Evolutionary conservation across 1,140 invertebrate species (phyloP).

Genomic region (Drosophila obscura): DNA sequence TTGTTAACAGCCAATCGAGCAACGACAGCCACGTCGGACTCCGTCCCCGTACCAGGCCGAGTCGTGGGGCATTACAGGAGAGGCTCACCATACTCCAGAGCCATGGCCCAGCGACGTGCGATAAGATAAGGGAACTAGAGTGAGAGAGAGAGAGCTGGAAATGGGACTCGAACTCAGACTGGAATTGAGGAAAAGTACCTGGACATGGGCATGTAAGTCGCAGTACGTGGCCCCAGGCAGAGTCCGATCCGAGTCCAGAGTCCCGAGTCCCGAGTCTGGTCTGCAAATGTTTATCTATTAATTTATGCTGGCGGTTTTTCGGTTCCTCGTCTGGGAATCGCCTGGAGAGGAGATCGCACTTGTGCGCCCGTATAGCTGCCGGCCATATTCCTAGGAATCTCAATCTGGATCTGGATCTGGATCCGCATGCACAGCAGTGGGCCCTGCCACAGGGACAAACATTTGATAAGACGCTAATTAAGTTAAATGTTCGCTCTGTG

Average conservation of each 20-base stretch:
- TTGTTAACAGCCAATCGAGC: constrained; percentile 64
- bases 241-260: constrained; percentile 28
- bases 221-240: constrained; percentile 42
- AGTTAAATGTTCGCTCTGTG: constrained; percentile 68
- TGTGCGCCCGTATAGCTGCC: constrained; percentile 35
- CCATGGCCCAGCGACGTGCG: constrained; percentile 31
- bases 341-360: constrained; percentile 47
- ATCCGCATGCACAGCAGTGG: constrained; percentile 54
- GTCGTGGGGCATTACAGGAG: constrained; percentile 42
- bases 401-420: constrained; percentile 36
- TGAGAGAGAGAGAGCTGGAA: constrained; percentile 13
- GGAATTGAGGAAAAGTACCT: constrained; percentile 9
- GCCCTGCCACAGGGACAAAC: constrained; percentile 48
- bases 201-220: constrained; percentile 44
- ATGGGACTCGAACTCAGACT: constrained; percentile 21
- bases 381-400: constrained; percentile 30
- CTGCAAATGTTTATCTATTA: constrained; percentile 77
- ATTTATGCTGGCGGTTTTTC: constrained; percentile 74
- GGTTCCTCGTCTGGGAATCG: constrained; percentile 55
- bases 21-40: constrained; percentile 16
- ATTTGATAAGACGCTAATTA: constrained; percentile 72
- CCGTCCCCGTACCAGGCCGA: not conserved
- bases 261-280: constrained; percentile 27
- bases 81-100: constrained; percentile 21
- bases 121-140: constrained; percentile 56